Conservation (phyloP, 2,113 vertebrate genomes). For the Cacatua alba region DNA sequence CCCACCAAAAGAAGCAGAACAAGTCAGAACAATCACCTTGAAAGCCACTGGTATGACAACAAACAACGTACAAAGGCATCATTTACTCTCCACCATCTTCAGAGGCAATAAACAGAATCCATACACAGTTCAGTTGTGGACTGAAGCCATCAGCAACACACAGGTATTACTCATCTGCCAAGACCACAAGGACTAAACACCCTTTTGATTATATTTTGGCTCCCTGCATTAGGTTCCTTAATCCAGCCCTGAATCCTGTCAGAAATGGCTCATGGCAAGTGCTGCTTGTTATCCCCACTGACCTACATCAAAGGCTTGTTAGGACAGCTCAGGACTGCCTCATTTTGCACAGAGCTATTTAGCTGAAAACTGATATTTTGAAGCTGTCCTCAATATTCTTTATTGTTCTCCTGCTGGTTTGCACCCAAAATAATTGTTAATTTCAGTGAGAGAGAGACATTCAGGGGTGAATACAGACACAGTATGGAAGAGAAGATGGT, state of each 20-base stretch:
- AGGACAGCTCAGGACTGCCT: not conserved
- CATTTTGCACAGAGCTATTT: not conserved
- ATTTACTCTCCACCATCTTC: not conserved
- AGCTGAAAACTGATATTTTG: not conserved
- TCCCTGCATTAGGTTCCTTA: not conserved
- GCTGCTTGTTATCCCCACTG: not conserved
- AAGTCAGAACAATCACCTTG: fast-evolving
- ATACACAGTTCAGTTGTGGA: fast-evolving
- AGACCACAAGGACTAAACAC: not conserved
- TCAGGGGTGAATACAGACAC: not conserved
- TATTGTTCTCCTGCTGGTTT: not conserved
- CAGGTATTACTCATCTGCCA: not conserved
- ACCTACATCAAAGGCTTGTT: not conserved
- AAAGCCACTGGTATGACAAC: not conserved
- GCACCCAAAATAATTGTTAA: not conserved
- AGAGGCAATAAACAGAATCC: not conserved
- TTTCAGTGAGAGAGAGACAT: not conserved
- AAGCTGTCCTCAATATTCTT: not conserved
- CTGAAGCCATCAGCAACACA: not conserved
- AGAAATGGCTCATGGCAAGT: not conserved
- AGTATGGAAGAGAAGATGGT: not conserved
- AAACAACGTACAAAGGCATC: not conserved
- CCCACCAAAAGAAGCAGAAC: not conserved
- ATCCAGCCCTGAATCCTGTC: not conserved
- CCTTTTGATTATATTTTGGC: not conserved